A percentile compares a stretch with the other conserved stretches of the same genome.
Conservation (phyloP, 2,797 vertebrate genomes). For the Gambelia wislizenii region DNA sequence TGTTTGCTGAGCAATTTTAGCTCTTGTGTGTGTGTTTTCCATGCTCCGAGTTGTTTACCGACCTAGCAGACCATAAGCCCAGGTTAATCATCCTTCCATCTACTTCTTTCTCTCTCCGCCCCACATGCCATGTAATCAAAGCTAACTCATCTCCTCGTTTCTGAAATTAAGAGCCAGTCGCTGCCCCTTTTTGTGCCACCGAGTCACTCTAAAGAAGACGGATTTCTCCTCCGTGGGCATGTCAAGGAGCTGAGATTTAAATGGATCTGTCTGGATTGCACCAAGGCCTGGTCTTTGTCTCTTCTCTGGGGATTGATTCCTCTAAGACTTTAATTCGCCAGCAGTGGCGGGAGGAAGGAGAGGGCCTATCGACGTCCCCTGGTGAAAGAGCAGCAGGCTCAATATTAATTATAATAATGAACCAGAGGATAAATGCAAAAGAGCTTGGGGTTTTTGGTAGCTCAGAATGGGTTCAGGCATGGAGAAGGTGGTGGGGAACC, state of each 20-base stretch:
- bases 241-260: constrained; percentile 59
- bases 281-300: constrained; percentile 40
- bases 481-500: not conserved
- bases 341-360: not conserved
- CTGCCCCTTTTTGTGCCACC: constrained; percentile 52
- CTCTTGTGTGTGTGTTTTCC: not conserved
- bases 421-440: not conserved
- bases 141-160: constrained; percentile 54
- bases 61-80: not conserved
- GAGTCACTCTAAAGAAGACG: constrained; percentile 72
- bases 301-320: constrained; percentile 62
- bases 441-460: not conserved
- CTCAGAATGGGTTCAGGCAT: too few species aligned
- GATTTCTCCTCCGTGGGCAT: constrained; percentile 63
- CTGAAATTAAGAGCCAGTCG: constrained; percentile 36
- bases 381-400: constrained; percentile 59
- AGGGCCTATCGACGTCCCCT: constrained; percentile 51
- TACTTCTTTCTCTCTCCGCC: not conserved
- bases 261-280: constrained; percentile 72
- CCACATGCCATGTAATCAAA: constrained; percentile 63
- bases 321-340: constrained; percentile 68
- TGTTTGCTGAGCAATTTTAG: not conserved
- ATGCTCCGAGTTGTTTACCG: not conserved
- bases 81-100: not conserved
- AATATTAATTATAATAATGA: constrained; percentile 78